Percentiles rank a stretch among this genome's conserved stretches.
phyloP scores from a whole-genome alignment of 2,888 invertebrate species.

The Cheilosia soror region DNA sequence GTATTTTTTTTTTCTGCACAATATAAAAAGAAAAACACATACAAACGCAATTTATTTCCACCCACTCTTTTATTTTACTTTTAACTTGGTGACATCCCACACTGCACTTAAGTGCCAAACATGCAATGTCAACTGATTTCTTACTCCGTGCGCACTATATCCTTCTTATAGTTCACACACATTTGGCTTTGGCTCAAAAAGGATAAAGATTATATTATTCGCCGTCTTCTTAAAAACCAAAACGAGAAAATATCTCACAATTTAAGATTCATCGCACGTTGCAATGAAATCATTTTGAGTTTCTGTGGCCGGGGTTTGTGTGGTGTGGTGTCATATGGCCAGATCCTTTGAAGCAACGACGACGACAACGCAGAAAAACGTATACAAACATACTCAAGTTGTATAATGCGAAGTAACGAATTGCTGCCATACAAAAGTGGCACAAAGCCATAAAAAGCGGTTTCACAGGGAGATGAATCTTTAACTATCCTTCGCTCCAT shows the following conservation, averaged over 20 bases:
- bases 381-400: conserved; percentile 15
- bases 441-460: conserved; percentile 69
- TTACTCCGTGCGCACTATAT: conserved; percentile 13
- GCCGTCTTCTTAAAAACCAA: conserved; percentile 34
- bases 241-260: conserved; percentile 26
- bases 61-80: conserved; percentile 22
- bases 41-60: conserved; percentile 30
- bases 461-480: conserved; percentile 64
- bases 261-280: conserved; percentile 71
- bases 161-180: conserved; percentile 38
- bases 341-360: conserved; percentile 10
- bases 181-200: conserved; percentile 59
- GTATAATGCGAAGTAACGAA: conserved; percentile 52
- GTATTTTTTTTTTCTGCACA: conserved; percentile 25
- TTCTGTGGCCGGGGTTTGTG: conserved; percentile 21
- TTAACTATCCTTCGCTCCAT: conserved; percentile 41
- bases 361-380: neutral
- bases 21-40: neutral
- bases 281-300: conserved; percentile 69
- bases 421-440: conserved; percentile 53
- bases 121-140: conserved; percentile 70
- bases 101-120: conserved; percentile 69
- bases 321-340: conserved; percentile 24
- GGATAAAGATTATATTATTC: conserved; percentile 26
- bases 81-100: conserved; percentile 48